These are phyloP conservation scores for Agapostemon virescens DNA, from an alignment of 2,888 invertebrate genomes.

Conservation along the genomic window DNA sequence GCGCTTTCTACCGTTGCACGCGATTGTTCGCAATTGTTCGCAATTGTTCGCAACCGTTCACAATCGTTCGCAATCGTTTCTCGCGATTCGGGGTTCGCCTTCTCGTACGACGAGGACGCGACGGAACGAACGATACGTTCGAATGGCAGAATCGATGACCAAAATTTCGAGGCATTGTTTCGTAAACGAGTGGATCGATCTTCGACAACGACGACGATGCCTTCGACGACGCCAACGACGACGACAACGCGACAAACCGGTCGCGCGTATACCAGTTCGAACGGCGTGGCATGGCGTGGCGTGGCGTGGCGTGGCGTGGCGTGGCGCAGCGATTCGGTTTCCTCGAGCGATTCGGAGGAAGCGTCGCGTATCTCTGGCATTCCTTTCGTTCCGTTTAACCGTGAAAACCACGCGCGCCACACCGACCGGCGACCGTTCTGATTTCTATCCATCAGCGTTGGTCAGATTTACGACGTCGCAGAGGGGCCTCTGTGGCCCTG, in stretches of 20 bases:
- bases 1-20: background rate
- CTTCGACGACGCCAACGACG: background rate
- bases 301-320: background rate
- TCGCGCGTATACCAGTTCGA: conserved; percentile 8
- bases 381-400: conserved; percentile 46
- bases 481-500: conserved; percentile 60
- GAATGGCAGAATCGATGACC: background rate
- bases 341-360: conserved; percentile 1
- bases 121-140: background rate
- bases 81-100: background rate
- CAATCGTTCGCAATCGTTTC: background rate
- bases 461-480: conserved; percentile 76
- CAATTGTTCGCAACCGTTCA: background rate
- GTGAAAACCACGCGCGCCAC: conserved; percentile 56
- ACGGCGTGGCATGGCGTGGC: background rate
- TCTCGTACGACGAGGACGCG: background rate
- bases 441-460: conserved; percentile 74
- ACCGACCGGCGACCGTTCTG: conserved; percentile 61
- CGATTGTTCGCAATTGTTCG: background rate
- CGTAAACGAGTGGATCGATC: background rate
- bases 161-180: background rate
- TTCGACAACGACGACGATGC: conserved; percentile 3
- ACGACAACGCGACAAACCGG: background rate
- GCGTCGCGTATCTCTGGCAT: conserved; percentile 34
- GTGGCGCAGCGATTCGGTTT: background rate